Conservation (phyloP, 1,140 invertebrate genomes). For the Bombus breviceps region DNA sequence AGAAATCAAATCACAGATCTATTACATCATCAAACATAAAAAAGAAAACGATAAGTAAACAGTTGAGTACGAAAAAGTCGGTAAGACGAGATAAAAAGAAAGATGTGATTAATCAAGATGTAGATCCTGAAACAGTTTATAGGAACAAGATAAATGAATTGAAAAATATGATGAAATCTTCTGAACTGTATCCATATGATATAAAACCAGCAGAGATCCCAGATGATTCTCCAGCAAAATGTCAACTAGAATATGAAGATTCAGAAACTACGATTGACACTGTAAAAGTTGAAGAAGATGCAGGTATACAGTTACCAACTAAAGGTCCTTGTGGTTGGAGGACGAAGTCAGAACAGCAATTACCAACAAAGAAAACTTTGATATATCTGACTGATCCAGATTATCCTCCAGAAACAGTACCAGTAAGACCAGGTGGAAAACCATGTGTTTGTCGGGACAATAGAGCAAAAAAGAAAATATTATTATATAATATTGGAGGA, state of each 20-base stretch:
- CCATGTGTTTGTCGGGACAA: constrained; percentile 73
- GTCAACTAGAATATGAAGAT: constrained; percentile 25
- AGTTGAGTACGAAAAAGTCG: neutral
- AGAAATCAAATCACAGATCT: neutral
- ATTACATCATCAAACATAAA: no score
- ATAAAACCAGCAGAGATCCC: constrained; percentile 47
- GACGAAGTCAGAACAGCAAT: constrained; percentile 65
- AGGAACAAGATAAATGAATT: constrained; percentile 4
- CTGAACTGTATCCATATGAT: neutral
- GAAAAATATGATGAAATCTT: constrained; percentile 47
- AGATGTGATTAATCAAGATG: neutral
- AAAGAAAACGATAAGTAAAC: neutral
- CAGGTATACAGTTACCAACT: neutral
- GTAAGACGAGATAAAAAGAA: constrained; percentile 4
- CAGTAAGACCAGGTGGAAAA: constrained; percentile 63
- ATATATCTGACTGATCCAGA: constrained; percentile 66
- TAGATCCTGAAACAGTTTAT: neutral
- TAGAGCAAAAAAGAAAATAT: constrained; percentile 69
- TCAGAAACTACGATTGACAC: neutral
- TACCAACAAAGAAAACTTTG: constrained; percentile 68
- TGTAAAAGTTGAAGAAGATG: neutral
- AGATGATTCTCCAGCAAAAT: constrained; percentile 9
- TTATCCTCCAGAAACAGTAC: constrained; percentile 59
- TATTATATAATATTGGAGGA: constrained; percentile 63
- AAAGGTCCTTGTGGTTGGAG: constrained; percentile 62